Conservation (phyloP, 2,888 invertebrate genomes). For the Palloptera scutellata region DNA sequence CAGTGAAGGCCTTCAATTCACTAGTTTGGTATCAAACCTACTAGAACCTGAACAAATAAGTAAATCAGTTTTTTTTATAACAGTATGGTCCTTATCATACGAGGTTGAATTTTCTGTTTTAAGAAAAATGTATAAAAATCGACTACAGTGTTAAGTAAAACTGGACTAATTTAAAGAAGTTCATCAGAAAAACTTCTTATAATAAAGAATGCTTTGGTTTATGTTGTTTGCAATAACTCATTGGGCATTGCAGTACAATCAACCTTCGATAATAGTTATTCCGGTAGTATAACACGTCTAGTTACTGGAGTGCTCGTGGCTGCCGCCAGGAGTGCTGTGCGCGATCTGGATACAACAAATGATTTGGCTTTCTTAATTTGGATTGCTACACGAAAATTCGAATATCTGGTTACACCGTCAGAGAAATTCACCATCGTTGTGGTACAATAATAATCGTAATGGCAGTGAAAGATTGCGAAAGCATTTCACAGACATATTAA, state of each 20-base stretch:
- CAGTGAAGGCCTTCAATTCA: too few species aligned
- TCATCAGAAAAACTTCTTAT: too few species aligned
- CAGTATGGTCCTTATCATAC: too few species aligned
- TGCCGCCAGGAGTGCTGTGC: constrained; percentile 52
- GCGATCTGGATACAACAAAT: constrained; percentile 58
- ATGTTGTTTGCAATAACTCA: constrained; percentile 52
- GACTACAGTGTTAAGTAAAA: background rate
- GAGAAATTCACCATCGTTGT: constrained; percentile 59
- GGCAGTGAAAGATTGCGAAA: too few species aligned
- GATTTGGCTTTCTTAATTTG: constrained; percentile 55
- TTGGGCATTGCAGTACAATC: constrained; percentile 49
- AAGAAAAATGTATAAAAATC: background rate
- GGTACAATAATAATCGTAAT: constrained; percentile 53
- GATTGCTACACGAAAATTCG: constrained; percentile 57
- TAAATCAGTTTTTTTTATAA: too few species aligned
- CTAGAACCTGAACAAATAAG: too few species aligned
- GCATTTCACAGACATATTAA: too few species aligned
- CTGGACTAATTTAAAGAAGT: too few species aligned
- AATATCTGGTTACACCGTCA: constrained; percentile 58
- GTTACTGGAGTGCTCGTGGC: constrained; percentile 49
- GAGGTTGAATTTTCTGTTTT: background rate
- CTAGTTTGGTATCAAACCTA: too few species aligned
- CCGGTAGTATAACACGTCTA: constrained; percentile 53
- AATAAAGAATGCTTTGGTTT: constrained; percentile 49
- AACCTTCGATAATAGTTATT: constrained; percentile 56